phyloP scores from a whole-genome alignment of 1,140 invertebrate genomes.

The Alviniconcha marisindica region DNA sequence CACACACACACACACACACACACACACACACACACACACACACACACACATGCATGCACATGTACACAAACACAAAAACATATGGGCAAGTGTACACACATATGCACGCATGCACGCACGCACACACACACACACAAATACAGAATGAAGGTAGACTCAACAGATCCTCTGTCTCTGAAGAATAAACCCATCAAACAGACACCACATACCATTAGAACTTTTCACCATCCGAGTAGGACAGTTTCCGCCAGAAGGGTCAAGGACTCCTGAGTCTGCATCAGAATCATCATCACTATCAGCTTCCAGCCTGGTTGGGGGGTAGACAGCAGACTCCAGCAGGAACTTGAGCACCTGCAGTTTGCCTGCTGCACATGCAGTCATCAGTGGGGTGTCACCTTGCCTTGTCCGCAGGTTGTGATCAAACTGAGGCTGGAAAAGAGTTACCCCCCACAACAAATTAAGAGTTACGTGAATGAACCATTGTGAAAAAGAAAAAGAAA shows the following conservation, averaged over 20 bases:
- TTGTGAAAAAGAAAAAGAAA: no score
- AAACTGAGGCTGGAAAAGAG: slow-evolving; percentile 65
- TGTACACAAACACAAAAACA: background rate
- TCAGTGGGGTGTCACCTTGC: slow-evolving; percentile 68
- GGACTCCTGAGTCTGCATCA: slow-evolving; percentile 60
- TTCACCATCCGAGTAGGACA: background rate
- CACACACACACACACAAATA: no score
- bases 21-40: slow-evolving; percentile 4
- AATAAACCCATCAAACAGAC: slow-evolving; percentile 1
- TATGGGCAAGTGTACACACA: no score
- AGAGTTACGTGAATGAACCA: no score
- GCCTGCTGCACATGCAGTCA: slow-evolving; percentile 62
- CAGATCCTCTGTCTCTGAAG: no score
- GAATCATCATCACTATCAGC: slow-evolving; percentile 38
- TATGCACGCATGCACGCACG: no score
- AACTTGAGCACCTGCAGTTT: slow-evolving; percentile 58
- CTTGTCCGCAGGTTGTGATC: slow-evolving; percentile 70
- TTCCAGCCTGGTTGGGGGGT: slow-evolving; percentile 53
- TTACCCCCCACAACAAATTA: no score
- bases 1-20: slow-evolving; percentile 10
- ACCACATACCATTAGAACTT: slow-evolving; percentile 24
- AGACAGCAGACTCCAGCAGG: slow-evolving; percentile 67
- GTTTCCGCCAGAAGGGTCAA: slow-evolving; percentile 38
- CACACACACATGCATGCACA: slow-evolving; percentile 2
- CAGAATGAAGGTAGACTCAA: no score